A percentile compares a stretch with the other conserved stretches of the same genome.
Conservation (phyloP, 2,888 invertebrate species). For the Hyposoter didymator region DNA sequence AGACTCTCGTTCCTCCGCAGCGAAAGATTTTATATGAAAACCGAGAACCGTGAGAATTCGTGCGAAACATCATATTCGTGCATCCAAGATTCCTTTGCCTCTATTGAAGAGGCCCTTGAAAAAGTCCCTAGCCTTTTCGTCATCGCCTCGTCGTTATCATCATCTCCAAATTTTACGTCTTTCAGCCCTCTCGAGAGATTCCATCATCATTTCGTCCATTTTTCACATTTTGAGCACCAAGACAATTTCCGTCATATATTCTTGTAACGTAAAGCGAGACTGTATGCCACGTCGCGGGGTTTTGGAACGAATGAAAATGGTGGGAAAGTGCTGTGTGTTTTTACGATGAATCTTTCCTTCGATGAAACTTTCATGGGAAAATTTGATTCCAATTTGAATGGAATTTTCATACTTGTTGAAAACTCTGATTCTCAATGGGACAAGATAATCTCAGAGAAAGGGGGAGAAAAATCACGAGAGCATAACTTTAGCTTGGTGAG, state of each 20-base stretch:
- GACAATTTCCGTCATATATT: not conserved
- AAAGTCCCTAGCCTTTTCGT: conserved; percentile 16
- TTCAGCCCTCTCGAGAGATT: conserved; percentile 6
- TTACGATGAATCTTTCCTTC: not conserved
- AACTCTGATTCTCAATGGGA: not conserved
- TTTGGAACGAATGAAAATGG: not conserved
- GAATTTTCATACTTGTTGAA: not conserved
- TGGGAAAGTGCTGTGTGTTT: not conserved
- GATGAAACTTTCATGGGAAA: not conserved
- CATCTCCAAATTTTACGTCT: conserved; percentile 25
- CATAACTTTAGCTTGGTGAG: conserved; percentile 1
- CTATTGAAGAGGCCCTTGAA: conserved; percentile 13
- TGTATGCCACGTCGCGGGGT: not conserved
- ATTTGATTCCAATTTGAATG: not conserved
- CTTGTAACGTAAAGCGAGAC: not conserved
- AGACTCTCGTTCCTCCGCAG: not conserved
- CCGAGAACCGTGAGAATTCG: conserved; percentile 51
- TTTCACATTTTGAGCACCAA: not conserved
- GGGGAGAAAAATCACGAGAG: not conserved
- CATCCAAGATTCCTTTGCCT: conserved; percentile 21
- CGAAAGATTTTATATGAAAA: conserved; percentile 29
- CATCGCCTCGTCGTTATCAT: conserved; percentile 37
- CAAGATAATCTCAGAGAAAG: not conserved
- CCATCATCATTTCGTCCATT: not conserved
- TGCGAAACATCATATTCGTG: conserved; percentile 58